Evolutionary conservation across 2,888 invertebrate genomes (phyloP).

Genomic region (Erpobdella octoculata): DNA sequence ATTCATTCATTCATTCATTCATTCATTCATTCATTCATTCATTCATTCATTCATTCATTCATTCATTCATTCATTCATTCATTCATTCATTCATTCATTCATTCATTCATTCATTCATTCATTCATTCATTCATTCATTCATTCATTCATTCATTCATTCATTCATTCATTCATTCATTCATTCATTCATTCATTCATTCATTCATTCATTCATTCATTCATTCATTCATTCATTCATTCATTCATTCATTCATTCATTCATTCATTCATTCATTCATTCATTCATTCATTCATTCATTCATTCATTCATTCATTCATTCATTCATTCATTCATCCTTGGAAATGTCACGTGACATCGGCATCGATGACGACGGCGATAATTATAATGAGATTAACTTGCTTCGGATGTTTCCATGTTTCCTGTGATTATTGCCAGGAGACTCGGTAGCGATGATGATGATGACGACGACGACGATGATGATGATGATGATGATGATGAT

Average conservation of each 20-base stretch:
- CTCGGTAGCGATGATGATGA: background rate
- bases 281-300: slow-evolving; percentile 16
- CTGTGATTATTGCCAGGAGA: no score
- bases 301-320: slow-evolving; percentile 21
- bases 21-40: slow-evolving; percentile 7
- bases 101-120: background rate
- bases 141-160: slow-evolving; percentile 4
- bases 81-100: slow-evolving; percentile 9
- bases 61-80: background rate
- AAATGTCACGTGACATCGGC: no score
- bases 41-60: slow-evolving; percentile 13
- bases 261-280: slow-evolving; percentile 13
- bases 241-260: slow-evolving; percentile 12
- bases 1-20: slow-evolving; percentile 14
- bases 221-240: slow-evolving; percentile 18
- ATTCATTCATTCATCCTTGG: background rate
- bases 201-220: slow-evolving; percentile 8
- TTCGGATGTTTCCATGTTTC: no score
- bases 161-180: background rate
- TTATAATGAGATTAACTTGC: no score
- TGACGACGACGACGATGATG: background rate
- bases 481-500: slow-evolving; percentile 5
- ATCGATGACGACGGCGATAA: no score
- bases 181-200: slow-evolving; percentile 8
- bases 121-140: slow-evolving; percentile 11